A percentile compares a stretch with the other conserved stretches of the same genome.
Conservation (phyloP, 2,113 vertebrate species). For the Myrmecophaga tridactyla region DNA sequence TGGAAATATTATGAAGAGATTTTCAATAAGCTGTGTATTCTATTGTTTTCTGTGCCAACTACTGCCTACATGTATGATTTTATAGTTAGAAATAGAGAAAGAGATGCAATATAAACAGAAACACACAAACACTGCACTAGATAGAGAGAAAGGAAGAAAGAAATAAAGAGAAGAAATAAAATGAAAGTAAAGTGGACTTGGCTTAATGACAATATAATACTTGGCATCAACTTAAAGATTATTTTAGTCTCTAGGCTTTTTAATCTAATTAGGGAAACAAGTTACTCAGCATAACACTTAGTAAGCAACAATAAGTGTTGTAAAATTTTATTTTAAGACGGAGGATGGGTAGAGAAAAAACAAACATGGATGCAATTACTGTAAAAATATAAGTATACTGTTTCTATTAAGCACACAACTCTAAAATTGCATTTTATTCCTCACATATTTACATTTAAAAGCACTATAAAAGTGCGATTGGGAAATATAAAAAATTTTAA, state of each 20-base stretch:
- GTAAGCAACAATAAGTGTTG: constrained; percentile 77
- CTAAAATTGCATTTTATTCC: constrained; percentile 79
- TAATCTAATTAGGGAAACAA: constrained; percentile 79
- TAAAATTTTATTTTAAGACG: constrained; percentile 78
- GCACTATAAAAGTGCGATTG: constrained; percentile 80
- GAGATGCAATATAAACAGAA: neutral
- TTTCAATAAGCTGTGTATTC: constrained; percentile 51
- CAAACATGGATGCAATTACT: constrained; percentile 85
- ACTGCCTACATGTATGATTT: neutral
- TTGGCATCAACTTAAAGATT: constrained; percentile 59
- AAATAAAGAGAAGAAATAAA: constrained; percentile 38
- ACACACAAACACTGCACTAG: neutral
- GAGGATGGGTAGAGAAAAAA: constrained; percentile 75
- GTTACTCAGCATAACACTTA: constrained; percentile 75
- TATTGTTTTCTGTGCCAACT: constrained; percentile 39
- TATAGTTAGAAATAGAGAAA: constrained; percentile 36
- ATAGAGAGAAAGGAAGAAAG: neutral
- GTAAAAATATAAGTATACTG: constrained; percentile 84
- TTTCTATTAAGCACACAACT: constrained; percentile 82
- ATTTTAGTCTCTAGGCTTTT: constrained; percentile 60
- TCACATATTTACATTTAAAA: constrained; percentile 82
- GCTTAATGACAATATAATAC: constrained; percentile 51
- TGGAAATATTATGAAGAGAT: constrained; percentile 54
- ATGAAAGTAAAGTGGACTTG: constrained; percentile 41
- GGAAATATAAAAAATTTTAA: constrained; percentile 63